Evolutionary conservation across 2,888 invertebrate species (phyloP), one percentile per base, ranked within the genome.

Genomic region (Cheiracanthium punctorium): DNA sequence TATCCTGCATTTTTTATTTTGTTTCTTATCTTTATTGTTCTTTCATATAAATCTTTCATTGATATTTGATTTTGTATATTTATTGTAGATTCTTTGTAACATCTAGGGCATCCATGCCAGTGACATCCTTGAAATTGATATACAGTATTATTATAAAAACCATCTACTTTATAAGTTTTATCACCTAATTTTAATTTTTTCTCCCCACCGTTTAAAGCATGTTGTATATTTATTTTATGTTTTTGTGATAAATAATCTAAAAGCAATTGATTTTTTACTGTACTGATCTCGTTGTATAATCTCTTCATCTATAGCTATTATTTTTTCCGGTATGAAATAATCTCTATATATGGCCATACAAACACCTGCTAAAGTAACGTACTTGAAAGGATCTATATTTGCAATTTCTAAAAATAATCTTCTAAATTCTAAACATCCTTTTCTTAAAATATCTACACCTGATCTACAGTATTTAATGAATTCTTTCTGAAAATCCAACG

Each of bases 371-470:
- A 30, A 73, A n/a, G 52, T 73, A 29, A 43, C 72, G 43, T 43
- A 41, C 28, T 72, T 41, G 24, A 48, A 48, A 12, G 29, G 29
- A 28, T 43, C 48, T 10, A 52, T 17, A 73, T 30, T 32, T 0
- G 29, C 1, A 30, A 52, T 73, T 73, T 73, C 30, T 52, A 29
- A 52, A 30, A 52, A 73, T 52, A 52, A 73, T 73, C 73, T 52
- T 52, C 32, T 48, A 0, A 72, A 72, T 72, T 72, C 72, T 43
- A 72, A 72, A 48, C 72, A 72, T 33, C 70, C 70, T 72, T 43
- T 41, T 72, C 72, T 43, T 10, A 72, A 72, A 43, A 72, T 72
- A 72, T 72, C 72, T 28, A 72, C 73, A 73, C 30, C 32, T 30
- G 29, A 73, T 30, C 52, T 52, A 30, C 52, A 73, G 14, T 52